phyloP scores from a whole-genome alignment of 2,888 invertebrate genomes.

The Caenorhabditis imperialis region DNA sequence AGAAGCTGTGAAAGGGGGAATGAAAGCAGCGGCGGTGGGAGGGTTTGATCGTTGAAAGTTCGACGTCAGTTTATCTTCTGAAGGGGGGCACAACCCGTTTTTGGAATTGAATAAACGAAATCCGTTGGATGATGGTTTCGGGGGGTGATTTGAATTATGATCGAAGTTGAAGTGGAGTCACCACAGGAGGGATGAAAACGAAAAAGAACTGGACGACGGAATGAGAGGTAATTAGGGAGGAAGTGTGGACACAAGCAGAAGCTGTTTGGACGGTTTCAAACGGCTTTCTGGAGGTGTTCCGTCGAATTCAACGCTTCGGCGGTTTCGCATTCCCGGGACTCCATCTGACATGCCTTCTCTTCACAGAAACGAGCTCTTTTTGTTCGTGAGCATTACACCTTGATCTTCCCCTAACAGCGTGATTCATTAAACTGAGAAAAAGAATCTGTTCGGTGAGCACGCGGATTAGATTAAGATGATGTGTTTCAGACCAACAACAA shows the following conservation, averaged over 20 bases:
- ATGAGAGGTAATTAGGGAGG: constrained; percentile 48
- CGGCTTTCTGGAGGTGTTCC: not conserved
- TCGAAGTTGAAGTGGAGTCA: constrained; percentile 17
- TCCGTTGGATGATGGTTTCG: not conserved
- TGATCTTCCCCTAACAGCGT: no score
- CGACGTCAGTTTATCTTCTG: constrained; percentile 53
- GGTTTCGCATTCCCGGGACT: no score
- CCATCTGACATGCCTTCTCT: no score
- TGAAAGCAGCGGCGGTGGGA: constrained; percentile 8
- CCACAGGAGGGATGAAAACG: constrained; percentile 4
- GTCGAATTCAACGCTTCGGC: no score
- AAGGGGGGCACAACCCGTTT: constrained; percentile 36
- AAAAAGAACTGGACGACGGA: constrained; percentile 23
- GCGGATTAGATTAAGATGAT: constrained; percentile 14
- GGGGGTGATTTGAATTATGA: constrained; percentile 46
- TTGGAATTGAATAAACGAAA: constrained; percentile 26
- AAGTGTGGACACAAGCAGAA: constrained; percentile 17
- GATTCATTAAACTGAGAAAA: no score
- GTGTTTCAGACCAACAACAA: constrained; percentile 29
- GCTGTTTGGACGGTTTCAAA: constrained; percentile 38
- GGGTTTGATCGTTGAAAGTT: constrained; percentile 57
- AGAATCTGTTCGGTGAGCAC: no score
- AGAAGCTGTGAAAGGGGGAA: constrained; percentile 17
- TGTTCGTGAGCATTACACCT: no score
- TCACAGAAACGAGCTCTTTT: no score